phyloP scores from a whole-genome alignment of 2,888 invertebrate genomes.

The Drosophila siamana region DNA sequence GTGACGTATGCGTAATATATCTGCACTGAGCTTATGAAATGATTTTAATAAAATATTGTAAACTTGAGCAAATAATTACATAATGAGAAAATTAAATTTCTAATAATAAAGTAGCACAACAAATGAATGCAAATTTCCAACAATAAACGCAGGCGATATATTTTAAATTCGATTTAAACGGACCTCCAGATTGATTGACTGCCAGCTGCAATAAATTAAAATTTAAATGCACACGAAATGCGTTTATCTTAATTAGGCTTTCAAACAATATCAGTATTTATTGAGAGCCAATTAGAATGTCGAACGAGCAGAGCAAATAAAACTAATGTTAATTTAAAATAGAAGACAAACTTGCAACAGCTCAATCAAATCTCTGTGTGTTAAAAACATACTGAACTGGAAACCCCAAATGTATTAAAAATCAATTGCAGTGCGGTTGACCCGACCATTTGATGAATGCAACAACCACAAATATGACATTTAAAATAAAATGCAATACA shows the following conservation, averaged over 20 bases:
- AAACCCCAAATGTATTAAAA: constrained; percentile 56
- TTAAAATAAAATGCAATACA: constrained; percentile 9
- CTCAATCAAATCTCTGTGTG: constrained; percentile 35
- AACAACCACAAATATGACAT: constrained; percentile 45
- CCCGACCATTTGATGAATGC: constrained; percentile 45
- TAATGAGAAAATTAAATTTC: background rate
- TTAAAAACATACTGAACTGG: background rate
- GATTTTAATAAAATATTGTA: too few species aligned
- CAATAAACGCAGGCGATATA: background rate
- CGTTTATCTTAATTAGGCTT: constrained; percentile 5
- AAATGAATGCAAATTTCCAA: background rate
- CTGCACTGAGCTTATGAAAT: too few species aligned
- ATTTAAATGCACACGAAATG: background rate
- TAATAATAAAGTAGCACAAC: background rate
- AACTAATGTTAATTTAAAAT: constrained; percentile 38
- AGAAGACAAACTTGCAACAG: constrained; percentile 35
- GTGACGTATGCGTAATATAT: background rate
- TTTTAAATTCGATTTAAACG: background rate
- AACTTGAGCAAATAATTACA: background rate
- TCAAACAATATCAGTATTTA: constrained; percentile 14
- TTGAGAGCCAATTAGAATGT: constrained; percentile 41
- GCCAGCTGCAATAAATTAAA: background rate
- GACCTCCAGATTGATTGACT: background rate
- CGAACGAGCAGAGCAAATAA: constrained; percentile 25
- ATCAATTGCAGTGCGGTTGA: constrained; percentile 72